These are phyloP conservation scores for Perdita meconis DNA, from an alignment of 2,888 invertebrate species.

Conservation along the genomic window DNA sequence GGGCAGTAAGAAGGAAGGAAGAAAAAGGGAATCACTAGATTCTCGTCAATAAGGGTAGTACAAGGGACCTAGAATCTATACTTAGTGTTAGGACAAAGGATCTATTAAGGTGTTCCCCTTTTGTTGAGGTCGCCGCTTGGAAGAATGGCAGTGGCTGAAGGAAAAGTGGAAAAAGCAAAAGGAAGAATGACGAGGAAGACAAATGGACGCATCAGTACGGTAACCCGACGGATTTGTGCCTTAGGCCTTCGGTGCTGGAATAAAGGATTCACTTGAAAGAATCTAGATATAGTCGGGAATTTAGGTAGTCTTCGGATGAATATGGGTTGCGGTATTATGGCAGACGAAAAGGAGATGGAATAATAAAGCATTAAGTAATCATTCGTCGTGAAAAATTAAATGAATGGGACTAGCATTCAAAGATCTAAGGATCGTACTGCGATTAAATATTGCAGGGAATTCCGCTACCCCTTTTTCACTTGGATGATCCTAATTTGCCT, in stretches of 20 bases:
- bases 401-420: neutral
- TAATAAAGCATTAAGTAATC: neutral
- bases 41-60: neutral
- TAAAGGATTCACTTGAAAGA: conserved; percentile 2
- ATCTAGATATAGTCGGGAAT: neutral
- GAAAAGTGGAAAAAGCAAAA: neutral
- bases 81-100: neutral
- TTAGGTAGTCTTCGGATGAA: neutral
- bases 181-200: neutral
- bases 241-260: neutral
- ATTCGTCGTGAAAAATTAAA: neutral
- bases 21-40: neutral
- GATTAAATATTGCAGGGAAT: neutral
- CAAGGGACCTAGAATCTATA: neutral
- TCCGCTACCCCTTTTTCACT: too few species aligned
- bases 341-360: neutral
- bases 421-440: too few species aligned
- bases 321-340: neutral
- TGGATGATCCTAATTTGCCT: too few species aligned
- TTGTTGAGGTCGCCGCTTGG: conserved; percentile 1
- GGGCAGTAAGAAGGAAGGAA: neutral
- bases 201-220: neutral
- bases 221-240: neutral
- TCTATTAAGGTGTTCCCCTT: conserved; percentile 5
- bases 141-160: neutral